These are phyloP conservation scores for Epinephelus fuscoguttatus DNA, from an alignment of 2,113 vertebrate species.

Conservation along the genomic window DNA sequence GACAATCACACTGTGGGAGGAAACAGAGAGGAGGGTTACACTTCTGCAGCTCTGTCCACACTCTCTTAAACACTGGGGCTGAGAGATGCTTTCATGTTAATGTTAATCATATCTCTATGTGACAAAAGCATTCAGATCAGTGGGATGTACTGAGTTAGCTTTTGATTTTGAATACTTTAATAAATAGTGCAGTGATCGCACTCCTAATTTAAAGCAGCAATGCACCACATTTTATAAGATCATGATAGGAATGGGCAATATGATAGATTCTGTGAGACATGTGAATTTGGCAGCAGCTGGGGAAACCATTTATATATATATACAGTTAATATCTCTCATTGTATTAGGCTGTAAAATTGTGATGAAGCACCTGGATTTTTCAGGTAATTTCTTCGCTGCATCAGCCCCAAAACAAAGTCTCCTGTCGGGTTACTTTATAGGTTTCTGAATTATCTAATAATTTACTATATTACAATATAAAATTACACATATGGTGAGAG, in stretches of 20 bases:
- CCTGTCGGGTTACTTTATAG: background rate
- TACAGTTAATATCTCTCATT: no score
- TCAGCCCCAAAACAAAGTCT: background rate
- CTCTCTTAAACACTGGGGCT: background rate
- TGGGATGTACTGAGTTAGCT: background rate
- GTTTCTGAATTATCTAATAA: background rate
- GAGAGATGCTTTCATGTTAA: background rate
- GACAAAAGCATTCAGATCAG: background rate
- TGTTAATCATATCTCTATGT: background rate
- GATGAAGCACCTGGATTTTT: background rate
- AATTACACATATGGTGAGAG: background rate
- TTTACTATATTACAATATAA: background rate
- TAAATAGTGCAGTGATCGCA: background rate
- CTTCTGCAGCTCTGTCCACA: background rate
- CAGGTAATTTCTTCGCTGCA: no score
- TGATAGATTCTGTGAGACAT: background rate
- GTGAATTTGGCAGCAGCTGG: no score
- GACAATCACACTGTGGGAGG: conserved; percentile 90
- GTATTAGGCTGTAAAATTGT: background rate
- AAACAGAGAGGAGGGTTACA: background rate
- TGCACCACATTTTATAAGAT: background rate
- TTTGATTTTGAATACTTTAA: background rate
- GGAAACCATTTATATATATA: no score
- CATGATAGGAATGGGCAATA: background rate
- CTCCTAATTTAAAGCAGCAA: background rate